phyloP scores from a whole-genome alignment of 2,113 vertebrate genomes.

The Irena cyanogastra region DNA sequence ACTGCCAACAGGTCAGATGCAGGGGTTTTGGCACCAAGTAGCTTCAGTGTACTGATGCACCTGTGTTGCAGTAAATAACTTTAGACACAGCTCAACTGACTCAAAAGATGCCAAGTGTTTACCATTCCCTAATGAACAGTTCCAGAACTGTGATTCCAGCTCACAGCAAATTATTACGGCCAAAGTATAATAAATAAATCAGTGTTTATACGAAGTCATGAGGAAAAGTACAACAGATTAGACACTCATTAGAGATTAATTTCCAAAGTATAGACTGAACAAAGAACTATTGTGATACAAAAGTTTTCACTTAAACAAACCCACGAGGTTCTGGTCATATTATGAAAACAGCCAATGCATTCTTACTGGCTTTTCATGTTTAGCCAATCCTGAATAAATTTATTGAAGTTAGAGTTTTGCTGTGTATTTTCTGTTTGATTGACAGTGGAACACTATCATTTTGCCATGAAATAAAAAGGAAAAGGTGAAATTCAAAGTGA shows the following conservation, averaged over 20 bases:
- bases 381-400: not conserved
- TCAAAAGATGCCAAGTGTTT: not conserved
- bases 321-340: not conserved
- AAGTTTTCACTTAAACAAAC: not conserved
- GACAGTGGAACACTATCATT: not conserved
- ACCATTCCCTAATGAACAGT: not conserved
- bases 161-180: not conserved
- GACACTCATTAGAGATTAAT: not conserved
- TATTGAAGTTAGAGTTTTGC: not conserved
- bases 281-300: not conserved
- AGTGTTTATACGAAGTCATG: not conserved
- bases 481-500: not conserved
- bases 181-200: constrained; percentile 10
- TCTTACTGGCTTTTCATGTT: not conserved
- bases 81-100: not conserved
- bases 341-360: not conserved
- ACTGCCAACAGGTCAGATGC: not conserved
- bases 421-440: not conserved
- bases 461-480: not conserved
- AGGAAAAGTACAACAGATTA: not conserved
- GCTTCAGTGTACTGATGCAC: not conserved
- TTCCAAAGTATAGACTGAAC: not conserved
- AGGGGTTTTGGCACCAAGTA: not conserved
- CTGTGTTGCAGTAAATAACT: not conserved
- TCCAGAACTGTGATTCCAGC: not conserved